Evolutionary conservation across 2,113 vertebrate genomes (phyloP), one percentile per base, ranked within the genome.

Genomic region (Tauraco erythrolophus): DNA sequence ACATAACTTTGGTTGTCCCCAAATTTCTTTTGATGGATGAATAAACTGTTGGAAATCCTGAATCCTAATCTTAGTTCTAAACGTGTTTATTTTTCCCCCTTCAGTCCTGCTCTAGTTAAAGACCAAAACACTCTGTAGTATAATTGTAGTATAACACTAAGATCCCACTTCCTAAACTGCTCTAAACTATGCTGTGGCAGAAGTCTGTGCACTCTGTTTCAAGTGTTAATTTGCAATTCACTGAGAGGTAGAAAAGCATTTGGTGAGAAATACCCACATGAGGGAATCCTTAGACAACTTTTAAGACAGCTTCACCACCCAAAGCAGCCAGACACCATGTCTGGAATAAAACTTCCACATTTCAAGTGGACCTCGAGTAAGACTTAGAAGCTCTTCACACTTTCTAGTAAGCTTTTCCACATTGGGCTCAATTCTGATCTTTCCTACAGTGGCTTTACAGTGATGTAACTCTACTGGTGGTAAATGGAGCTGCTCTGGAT

Each of bases 391-490:
- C 10, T 75, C 48, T 71, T 84, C 51, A 74, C 17, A 27, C 30
- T 81, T 91, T 25, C 21, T 75, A 27, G 28, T 7, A 65, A 39
- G 18, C 24, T 88, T 72, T 64, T 65, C 27, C 30, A 37, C 35
- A 7, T 0, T 85, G 27, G 33, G 19, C 13, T 92, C 2, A 1
- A 61, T 69, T 80, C 62, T 74, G 17, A 22, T 41, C 76, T 92
- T 89, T 71, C 43, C 39, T 71, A 1, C 0, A 0, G 28, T 33
- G 13, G 19, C 6, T 71, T 91, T 75, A 51, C 25, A 31, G 6
- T 30, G 39, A 11, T 51, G 11, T 46, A 56, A 48, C 61, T 31
- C 78, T 41, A 6, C 53, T 58, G 25, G 15, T 50, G 43, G 56
- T 41, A 92, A 71, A 56, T 3, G 41, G 58, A 69, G 35, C 11